Evolutionary conservation across 35 echinoderm and acorn worm species (phyloP).

Genomic region (Heliocidaris tuberculata): DNA sequence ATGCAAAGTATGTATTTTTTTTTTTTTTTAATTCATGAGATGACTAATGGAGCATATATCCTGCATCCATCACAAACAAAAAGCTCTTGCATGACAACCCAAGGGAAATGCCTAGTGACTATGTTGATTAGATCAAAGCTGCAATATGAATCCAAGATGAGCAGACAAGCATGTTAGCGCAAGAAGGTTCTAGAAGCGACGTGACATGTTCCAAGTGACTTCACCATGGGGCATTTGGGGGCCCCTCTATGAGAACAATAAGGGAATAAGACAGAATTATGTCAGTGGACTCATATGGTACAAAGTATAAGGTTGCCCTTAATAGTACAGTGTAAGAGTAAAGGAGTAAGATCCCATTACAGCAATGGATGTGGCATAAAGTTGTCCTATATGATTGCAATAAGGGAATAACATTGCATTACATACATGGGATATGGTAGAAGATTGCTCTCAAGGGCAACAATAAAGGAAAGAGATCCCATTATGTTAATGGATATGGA

Average conservation of each 20-base stretch:
- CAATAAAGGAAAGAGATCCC: not conserved
- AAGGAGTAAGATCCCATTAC: not conserved
- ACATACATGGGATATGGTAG: not conserved
- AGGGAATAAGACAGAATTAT: not conserved
- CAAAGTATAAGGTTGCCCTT: not conserved
- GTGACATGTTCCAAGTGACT: not conserved
- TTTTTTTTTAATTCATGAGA: too few species aligned
- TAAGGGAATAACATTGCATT: too few species aligned
- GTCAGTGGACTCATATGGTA: not conserved
- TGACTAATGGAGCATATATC: too few species aligned
- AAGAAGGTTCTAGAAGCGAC: not conserved
- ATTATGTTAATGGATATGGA: not conserved
- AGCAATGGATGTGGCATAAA: not conserved
- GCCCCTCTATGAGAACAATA: not conserved
- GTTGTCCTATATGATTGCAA: too few species aligned
- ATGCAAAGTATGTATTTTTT: too few species aligned
- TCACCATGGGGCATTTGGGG: not conserved
- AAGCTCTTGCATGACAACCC: not conserved
- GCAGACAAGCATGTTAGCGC: not conserved
- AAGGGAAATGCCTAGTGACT: not conserved
- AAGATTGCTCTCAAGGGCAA: not conserved
- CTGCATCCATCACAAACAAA: not conserved
- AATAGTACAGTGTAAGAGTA: not conserved
- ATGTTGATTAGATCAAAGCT: not conserved
- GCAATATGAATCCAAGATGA: not conserved